Evolutionary conservation across 2,113 vertebrate species (phyloP), one percentile per base, ranked within the genome.

Genomic region (Gallinago jamesoni): DNA sequence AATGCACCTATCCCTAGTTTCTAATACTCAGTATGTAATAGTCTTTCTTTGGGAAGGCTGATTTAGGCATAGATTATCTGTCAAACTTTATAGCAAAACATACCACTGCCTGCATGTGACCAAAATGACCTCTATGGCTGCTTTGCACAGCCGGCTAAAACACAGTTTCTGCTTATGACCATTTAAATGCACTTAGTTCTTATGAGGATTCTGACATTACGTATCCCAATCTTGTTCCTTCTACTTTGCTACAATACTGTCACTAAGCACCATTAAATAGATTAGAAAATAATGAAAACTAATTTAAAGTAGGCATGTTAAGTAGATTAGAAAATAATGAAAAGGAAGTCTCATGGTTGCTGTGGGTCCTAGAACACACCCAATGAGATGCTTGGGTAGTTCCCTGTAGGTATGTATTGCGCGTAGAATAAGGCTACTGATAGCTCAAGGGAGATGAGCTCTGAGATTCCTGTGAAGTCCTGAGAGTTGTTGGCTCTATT

Each of bases 151-250:
- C 59, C 17, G n/a, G 19, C 33, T 67, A 31, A 59, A 70, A 43
- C 0, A 0, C 83, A 12, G 2, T 55, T 70, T 52, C 45, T 39
- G 6, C 28, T 52, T 37, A 7, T 1, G 19, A 12, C 31, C 0
- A 0, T 10, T 10, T 22, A 55, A 66, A 70, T 45, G 47, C 18
- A 18, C 35, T 37, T 31, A 20, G 20, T 33, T 56, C 31, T 62
- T 53, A 64, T 56, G 60, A 56, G 68, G 9, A 74, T 55, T 15
- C 21, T 12, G 4, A 2, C 25, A 8, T 50, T 12, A n/a, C 13
- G 6, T 25, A 56, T 41, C 30, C 35, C 22, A 28, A 4, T 10
- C 33, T 37, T 50, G 5, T 67, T 35, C 31, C 45, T 3, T 53
- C 60, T 74, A 16, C 37, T 87, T 17, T 50, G 48, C 48, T 59